Conservation (phyloP, 2,888 invertebrate species). For the Megaustenia siamemsis region DNA sequence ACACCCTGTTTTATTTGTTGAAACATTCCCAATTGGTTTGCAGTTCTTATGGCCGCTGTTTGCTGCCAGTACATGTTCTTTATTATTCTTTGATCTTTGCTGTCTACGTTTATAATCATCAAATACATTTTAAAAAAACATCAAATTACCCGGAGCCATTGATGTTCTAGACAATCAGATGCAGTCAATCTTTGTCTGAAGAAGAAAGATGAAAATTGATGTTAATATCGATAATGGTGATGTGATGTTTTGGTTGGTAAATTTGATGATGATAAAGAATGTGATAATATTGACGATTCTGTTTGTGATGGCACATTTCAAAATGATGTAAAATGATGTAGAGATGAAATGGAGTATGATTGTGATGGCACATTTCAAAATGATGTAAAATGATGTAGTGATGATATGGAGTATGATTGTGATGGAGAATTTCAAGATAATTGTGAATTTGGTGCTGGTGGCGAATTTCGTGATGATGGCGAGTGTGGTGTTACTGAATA, state of each 20-base stretch:
- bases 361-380: neutral
- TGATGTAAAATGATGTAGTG: neutral
- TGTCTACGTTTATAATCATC: too few species aligned
- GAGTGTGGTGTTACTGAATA: neutral
- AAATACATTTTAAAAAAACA: neutral
- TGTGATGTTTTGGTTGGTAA: neutral
- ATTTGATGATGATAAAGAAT: neutral
- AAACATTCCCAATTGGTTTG: too few species aligned
- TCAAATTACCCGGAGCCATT: conserved; percentile 86
- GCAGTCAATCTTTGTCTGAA: conserved; percentile 91
- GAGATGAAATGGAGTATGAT: neutral
- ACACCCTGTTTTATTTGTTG: too few species aligned
- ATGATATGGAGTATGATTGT: neutral
- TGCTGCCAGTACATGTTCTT: too few species aligned
- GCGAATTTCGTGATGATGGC: neutral
- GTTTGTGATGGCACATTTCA: too few species aligned
- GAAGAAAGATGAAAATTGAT: conserved; percentile 19
- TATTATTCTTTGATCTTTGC: too few species aligned
- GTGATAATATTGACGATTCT: neutral
- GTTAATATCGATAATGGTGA: neutral
- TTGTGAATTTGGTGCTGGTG: neutral
- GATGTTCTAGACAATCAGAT: conserved; percentile 90
- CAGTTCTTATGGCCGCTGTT: too few species aligned
- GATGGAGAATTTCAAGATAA: neutral
- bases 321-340: too few species aligned